Evolutionary conservation across 1,140 invertebrate genomes (phyloP).

Genomic region (Helicorthomorpha holstii): DNA sequence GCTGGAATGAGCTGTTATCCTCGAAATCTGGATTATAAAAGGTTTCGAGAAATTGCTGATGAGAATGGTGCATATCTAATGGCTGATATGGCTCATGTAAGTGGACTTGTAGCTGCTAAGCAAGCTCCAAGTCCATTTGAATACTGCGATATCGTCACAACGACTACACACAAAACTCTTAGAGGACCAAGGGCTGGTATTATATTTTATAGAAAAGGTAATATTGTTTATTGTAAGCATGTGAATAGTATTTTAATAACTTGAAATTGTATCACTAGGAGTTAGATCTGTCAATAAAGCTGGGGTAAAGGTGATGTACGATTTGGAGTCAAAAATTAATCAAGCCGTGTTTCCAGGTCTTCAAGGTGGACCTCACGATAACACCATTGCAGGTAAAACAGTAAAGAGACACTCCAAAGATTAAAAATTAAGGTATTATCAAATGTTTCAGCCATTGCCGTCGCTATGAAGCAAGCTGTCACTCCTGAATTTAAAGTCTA

Average conservation of each 20-base stretch:
- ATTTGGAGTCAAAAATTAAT: slow-evolving; percentile 43
- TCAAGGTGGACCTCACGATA: slow-evolving; percentile 53
- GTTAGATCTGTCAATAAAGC: slow-evolving; percentile 39
- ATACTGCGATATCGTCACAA: slow-evolving; percentile 42
- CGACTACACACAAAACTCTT: slow-evolving; percentile 44
- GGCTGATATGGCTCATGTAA: slow-evolving; percentile 49
- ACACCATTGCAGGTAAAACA: slow-evolving; percentile 48
- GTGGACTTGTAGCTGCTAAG: slow-evolving; percentile 43
- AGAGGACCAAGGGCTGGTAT: slow-evolving; percentile 37
- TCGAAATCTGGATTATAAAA: slow-evolving; percentile 42
- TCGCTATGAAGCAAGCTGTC: slow-evolving; percentile 25
- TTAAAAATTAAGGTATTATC: too few species aligned
- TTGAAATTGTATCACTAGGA: too few species aligned
- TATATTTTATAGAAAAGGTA: slow-evolving; percentile 40
- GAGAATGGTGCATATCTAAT: slow-evolving; percentile 38
- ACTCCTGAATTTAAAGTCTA: slow-evolving; percentile 44
- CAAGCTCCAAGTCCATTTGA: slow-evolving; percentile 43
- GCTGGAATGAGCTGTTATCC: slow-evolving; percentile 52
- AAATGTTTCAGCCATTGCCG: slow-evolving; percentile 39
- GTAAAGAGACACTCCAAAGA: too few species aligned
- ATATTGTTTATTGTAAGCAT: too few species aligned
- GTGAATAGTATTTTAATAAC: too few species aligned
- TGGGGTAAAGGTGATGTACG: slow-evolving; percentile 39
- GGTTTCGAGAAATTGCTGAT: slow-evolving; percentile 41
- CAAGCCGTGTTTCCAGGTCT: slow-evolving; percentile 48